A percentile compares a stretch with the other conserved stretches of the same genome.
These are phyloP conservation scores for Spodoptera littoralis DNA, from an alignment of 2,888 invertebrate species.

Conservation along the genomic window DNA sequence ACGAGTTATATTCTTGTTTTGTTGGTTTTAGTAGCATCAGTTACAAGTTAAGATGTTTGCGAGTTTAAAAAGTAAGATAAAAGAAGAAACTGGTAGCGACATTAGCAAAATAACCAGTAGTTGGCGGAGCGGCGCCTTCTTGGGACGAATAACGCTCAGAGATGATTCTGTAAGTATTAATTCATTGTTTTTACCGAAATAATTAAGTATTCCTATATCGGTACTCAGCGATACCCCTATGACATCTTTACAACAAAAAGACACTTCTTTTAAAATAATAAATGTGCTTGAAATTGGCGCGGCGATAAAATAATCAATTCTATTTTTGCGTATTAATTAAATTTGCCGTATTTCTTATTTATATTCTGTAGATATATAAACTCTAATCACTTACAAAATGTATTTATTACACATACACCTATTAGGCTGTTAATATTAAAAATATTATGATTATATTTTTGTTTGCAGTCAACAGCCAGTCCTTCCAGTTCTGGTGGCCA, in stretches of 20 bases:
- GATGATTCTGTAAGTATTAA: conserved; percentile 80
- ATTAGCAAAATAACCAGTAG: conserved; percentile 88
- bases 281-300: too few relatives aligned
- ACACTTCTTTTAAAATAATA: too few relatives aligned
- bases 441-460: conserved; percentile 1
- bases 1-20: conserved; percentile 50
- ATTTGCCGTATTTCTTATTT: too few relatives aligned
- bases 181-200: conserved; percentile 8
- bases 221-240: background rate
- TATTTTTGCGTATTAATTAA: too few relatives aligned
- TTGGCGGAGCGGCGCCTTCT: conserved; percentile 86
- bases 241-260: too few relatives aligned
- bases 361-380: too few relatives aligned
- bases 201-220: background rate
- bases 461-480: conserved; percentile 81
- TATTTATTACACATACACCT: too few relatives aligned
- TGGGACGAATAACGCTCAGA: conserved; percentile 85
- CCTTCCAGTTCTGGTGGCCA: conserved; percentile 82
- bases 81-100: conserved; percentile 96
- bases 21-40: conserved; percentile 50
- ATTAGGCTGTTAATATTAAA: too few relatives aligned
- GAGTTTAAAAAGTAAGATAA: conserved; percentile 96
- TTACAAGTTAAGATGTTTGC: conserved; percentile 91
- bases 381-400: too few relatives aligned
- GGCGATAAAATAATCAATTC: too few relatives aligned